These are phyloP conservation scores for Benthosema pterotum DNA, from an alignment of 2,797 vertebrate species.

Conservation along the genomic window DNA sequence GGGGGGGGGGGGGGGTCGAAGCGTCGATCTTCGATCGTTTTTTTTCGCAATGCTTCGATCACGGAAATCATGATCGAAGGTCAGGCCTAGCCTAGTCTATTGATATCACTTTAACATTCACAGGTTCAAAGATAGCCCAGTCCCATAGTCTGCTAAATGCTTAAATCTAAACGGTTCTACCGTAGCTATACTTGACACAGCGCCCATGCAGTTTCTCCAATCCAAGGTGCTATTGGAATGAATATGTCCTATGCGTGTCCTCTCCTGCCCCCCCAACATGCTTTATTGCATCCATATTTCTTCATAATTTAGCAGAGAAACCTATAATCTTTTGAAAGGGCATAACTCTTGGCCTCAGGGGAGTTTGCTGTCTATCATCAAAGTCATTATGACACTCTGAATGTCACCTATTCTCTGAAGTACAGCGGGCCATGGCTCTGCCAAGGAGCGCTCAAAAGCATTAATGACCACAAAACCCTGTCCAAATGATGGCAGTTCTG, in stretches of 20 bases:
- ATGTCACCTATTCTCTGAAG: conserved; percentile 54
- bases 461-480: conserved; percentile 49
- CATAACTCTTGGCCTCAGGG: conserved; percentile 48
- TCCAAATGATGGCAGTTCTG: conserved; percentile 35
- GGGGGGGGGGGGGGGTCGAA: no score
- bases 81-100: no score
- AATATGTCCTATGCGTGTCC: not conserved
- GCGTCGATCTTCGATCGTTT: no score
- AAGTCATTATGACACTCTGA: conserved; percentile 57
- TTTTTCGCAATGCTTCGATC: no score
- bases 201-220: no score
- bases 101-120: no score
- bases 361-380: conserved; percentile 58
- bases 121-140: no score
- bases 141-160: no score
- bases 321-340: conserved; percentile 62
- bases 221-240: no score
- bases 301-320: conserved; percentile 55
- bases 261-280: conserved; percentile 18
- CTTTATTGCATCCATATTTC: conserved; percentile 55
- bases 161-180: no score
- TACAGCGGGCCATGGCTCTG: conserved; percentile 42
- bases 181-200: no score
- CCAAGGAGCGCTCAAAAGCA: conserved; percentile 29
- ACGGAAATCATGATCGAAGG: no score